Conservation (phyloP, 2,888 invertebrate species). For the Masnerella sp. region DNA sequence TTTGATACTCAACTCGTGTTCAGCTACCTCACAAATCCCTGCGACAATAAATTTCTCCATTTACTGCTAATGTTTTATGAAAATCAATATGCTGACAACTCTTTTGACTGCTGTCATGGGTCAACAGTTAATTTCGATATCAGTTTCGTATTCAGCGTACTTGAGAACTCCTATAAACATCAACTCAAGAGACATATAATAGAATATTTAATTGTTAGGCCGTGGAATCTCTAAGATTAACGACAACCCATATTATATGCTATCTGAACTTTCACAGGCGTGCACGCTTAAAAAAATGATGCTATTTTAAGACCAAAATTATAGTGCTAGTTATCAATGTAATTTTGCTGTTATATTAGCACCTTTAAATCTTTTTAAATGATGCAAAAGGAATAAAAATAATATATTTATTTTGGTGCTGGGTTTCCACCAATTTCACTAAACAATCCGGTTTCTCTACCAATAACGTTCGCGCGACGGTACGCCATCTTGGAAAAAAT, state of each 20-base stretch:
- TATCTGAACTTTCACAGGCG: too few species aligned
- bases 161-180: conserved; percentile 1
- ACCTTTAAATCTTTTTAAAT: too few species aligned
- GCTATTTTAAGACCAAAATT: too few species aligned
- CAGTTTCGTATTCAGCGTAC: conserved; percentile 7
- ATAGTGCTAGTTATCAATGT: too few species aligned
- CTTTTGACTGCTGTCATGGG: conserved; percentile 7
- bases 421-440: too few species aligned
- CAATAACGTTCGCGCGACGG: too few species aligned
- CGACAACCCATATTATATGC: neutral
- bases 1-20: conserved; percentile 2
- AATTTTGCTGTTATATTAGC: too few species aligned
- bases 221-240: conserved; percentile 1
- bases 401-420: too few species aligned
- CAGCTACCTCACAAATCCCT: conserved; percentile 8
- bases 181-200: conserved; percentile 6
- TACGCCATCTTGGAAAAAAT: too few species aligned
- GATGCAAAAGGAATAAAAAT: too few species aligned
- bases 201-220: conserved; percentile 4
- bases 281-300: too few species aligned
- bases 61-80: neutral
- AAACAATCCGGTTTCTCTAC: too few species aligned
- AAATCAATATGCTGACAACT: conserved; percentile 6
- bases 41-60: neutral
- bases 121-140: conserved; percentile 1